Base-by-base conservation (phyloP, 2,888 invertebrate genomes). In the Ischnus inquisitorius region DNA sequence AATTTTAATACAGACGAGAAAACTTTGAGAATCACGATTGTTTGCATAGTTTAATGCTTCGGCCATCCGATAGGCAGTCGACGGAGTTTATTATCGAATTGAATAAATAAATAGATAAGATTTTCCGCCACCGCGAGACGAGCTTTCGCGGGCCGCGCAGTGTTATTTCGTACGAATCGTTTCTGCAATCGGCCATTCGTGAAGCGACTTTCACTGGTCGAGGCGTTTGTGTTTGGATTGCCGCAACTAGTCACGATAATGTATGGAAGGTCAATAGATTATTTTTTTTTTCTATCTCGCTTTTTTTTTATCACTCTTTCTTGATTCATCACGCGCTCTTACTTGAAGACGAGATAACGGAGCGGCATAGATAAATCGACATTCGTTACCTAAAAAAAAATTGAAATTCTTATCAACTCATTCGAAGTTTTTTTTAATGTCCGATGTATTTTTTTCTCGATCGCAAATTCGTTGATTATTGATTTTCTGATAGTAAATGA, bases 271-370 rank as follows among this genome's bases (percentile, higher is more conserved):
- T 79, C 65, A 65, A 71, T 39, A 16, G 71, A 82, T 41, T 48
- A 67, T 60, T n/a, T 25, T 71, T 75, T 51, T 60, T 68, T 10
- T 16, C 43, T 19, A 60, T 22, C 28, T 16, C n/a, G n/a, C 14
- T 46, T 43, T 48, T 75, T 46, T 19, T 46, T 75, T 75, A 83
- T 77, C 67, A 76, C 60, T 79, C 71, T 67, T 83, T 54, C 65
- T 76, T 48, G 22, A 22, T 41, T 48, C 16, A 57, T 72, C 67
- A 67, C 46, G 39, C 12, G 62, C 48, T 72, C 65, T 64, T 62
- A 68, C 76, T 80, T 80, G 41, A 25, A 43, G 68, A 72, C 54
- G 77, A 62, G 72, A 83, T 80, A 68, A 60, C 25, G 10, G 10
- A 43, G 25, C 39, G 57, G 5, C 14, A n/a, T 3, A 3, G 46